phyloP scores from a whole-genome alignment of 1,140 invertebrate genomes.

The Drosophila ficusphila region DNA sequence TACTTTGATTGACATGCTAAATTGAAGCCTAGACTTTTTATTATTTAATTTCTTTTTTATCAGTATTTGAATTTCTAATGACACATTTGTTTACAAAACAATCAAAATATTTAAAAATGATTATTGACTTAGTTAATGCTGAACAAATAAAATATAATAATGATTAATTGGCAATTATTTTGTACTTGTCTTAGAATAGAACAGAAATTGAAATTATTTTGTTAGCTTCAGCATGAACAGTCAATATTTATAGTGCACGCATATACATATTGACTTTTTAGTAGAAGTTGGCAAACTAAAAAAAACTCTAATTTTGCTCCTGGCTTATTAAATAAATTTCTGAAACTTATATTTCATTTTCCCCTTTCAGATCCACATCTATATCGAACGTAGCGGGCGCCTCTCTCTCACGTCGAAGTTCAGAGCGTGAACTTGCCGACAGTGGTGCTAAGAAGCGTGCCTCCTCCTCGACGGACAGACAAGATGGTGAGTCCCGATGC shows the following conservation, averaged over 20 bases:
- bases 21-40: not conserved
- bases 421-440: constrained; percentile 91
- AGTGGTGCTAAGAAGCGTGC: constrained; percentile 92
- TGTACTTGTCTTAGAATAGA: no score
- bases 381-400: constrained; percentile 92
- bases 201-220: no score
- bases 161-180: no score
- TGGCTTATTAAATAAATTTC: not conserved
- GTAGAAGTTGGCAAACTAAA: no score
- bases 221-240: not conserved
- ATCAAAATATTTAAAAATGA: not conserved
- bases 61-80: not conserved
- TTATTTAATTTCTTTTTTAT: not conserved
- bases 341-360: not conserved
- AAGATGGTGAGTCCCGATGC: constrained; percentile 86
- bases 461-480: constrained; percentile 90
- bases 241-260: not conserved
- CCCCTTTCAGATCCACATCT: constrained; percentile 89
- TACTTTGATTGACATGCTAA: constrained; percentile 3
- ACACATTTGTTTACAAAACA: not conserved
- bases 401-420: constrained; percentile 91
- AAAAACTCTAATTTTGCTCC: no score
- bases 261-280: no score
- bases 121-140: not conserved
- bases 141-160: no score